Conservation (phyloP, 2,888 invertebrate genomes). For the Hylaea fasciaria region DNA sequence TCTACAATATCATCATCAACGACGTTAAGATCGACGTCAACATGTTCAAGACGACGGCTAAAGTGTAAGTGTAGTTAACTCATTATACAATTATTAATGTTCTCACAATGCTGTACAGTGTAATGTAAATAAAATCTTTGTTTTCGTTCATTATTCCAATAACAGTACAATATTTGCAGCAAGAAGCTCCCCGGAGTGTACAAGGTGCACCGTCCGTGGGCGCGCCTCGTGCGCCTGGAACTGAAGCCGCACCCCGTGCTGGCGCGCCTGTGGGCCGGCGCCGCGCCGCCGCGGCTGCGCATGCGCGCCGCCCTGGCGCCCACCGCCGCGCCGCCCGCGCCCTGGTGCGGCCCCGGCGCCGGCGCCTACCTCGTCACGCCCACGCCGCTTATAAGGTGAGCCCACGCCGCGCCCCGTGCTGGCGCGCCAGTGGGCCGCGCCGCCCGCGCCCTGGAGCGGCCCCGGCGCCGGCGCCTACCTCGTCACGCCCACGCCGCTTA, state of each 20-base stretch:
- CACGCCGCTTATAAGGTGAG: slow-evolving; percentile 73
- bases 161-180: too few species aligned
- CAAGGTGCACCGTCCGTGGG: slow-evolving; percentile 89
- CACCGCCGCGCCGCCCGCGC: slow-evolving; percentile 92
- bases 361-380: slow-evolving; percentile 92
- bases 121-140: too few species aligned
- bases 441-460: slow-evolving; percentile 94
- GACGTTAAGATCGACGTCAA: slow-evolving; percentile 93
- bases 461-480: slow-evolving; percentile 89
- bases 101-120: too few species aligned
- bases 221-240: slow-evolving; percentile 87
- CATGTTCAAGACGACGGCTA: slow-evolving; percentile 84
- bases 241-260: slow-evolving; percentile 94
- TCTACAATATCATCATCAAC: slow-evolving; percentile 93
- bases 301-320: slow-evolving; percentile 91
- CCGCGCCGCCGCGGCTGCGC: slow-evolving; percentile 87
- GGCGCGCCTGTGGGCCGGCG: slow-evolving; percentile 87
- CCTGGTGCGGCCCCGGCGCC: slow-evolving; percentile 87
- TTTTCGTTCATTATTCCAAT: too few species aligned
- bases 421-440: slow-evolving; percentile 91
- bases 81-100: too few species aligned
- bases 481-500: slow-evolving; percentile 84
- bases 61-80: slow-evolving; percentile 69
- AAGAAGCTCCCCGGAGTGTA: slow-evolving; percentile 92
- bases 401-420: slow-evolving; percentile 83